Evolutionary conservation across 2,888 invertebrate genomes (phyloP), one percentile per base, ranked within the genome.

Genomic region (Apoda limacodes): DNA sequence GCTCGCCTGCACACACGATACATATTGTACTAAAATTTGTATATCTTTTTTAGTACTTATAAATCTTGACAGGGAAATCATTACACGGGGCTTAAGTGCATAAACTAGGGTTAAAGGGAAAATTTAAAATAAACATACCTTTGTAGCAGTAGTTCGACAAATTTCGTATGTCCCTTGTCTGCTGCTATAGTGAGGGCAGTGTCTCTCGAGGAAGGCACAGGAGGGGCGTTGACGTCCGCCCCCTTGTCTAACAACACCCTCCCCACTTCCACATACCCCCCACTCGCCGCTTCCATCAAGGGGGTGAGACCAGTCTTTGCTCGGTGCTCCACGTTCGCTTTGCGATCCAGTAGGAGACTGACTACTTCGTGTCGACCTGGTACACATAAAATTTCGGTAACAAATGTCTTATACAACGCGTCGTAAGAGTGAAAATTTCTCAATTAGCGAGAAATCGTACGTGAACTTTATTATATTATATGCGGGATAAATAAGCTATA

Each of bases 231-330:
- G 0, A 98, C 98, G 75, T 99, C 99, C 3, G 99, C 99, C 2
- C 95, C 95, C 75, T 96, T 95, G 60, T 97, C 95, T 22, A 99
- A 82, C 35, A 99, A 82, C 30, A 99, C 96, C 32, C 94, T 84
- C 4, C 98, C 99, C 22, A 99, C 99, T 59, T 99, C 98, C 30
- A 98, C 97, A 75, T 98, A 99, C 33, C 99, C 99, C 32, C 98
- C 98, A 55, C 96, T 97, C 0, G 99, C 99, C 26, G 98, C 99
- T 78, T 99, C 99, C 99, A 99, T 99, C 13, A 99, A 82, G 1
- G 99, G 99, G 9, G 99, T 99, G 34, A 99, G 83, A 1, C 98
- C 98, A 32, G 98, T 98, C 89, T 98, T 98, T 4, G 99, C 98
- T 47, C 99, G 87, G 80, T 99, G 99, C 72, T 99, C 99, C 25